These are phyloP conservation scores for Corythornis leucogaster DNA, from an alignment of 2,797 vertebrate genomes.

Conservation along the genomic window DNA sequence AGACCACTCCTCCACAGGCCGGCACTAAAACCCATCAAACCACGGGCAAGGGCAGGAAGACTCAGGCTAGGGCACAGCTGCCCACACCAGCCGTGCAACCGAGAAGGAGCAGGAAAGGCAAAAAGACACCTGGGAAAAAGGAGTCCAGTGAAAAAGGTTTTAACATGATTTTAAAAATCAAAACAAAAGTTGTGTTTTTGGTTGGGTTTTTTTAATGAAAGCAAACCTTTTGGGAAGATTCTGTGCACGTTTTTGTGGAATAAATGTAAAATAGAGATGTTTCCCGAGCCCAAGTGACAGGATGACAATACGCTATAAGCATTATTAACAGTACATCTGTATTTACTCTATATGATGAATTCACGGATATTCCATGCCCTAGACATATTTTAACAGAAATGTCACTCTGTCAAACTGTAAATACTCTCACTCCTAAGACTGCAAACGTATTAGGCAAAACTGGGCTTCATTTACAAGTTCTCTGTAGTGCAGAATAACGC, in stretches of 20 bases:
- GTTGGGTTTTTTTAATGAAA: background rate
- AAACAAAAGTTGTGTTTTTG: background rate
- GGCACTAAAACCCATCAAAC: background rate
- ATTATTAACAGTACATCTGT: constrained; percentile 19
- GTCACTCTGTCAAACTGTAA: constrained; percentile 50
- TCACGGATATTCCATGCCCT: constrained; percentile 15
- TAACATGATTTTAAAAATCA: background rate
- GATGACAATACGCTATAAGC: constrained; percentile 17
- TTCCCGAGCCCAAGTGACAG: constrained; percentile 33
- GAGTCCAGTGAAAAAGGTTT: background rate
- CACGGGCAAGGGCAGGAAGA: background rate
- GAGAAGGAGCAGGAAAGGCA: background rate
- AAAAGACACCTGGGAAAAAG: background rate
- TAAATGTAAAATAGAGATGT: background rate
- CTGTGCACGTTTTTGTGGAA: background rate
- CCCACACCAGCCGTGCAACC: rapidly evolving
- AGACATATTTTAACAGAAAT: constrained; percentile 63
- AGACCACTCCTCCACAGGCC: no score
- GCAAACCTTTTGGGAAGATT: background rate
- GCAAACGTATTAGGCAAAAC: constrained; percentile 62
- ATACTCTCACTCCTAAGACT: constrained; percentile 35
- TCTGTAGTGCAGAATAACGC: constrained; percentile 54
- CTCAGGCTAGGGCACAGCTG: background rate
- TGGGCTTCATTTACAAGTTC: constrained; percentile 62
- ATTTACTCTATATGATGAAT: constrained; percentile 30